Conservation (phyloP, 2,113 vertebrate genomes). For the Gadus macrocephalus region DNA sequence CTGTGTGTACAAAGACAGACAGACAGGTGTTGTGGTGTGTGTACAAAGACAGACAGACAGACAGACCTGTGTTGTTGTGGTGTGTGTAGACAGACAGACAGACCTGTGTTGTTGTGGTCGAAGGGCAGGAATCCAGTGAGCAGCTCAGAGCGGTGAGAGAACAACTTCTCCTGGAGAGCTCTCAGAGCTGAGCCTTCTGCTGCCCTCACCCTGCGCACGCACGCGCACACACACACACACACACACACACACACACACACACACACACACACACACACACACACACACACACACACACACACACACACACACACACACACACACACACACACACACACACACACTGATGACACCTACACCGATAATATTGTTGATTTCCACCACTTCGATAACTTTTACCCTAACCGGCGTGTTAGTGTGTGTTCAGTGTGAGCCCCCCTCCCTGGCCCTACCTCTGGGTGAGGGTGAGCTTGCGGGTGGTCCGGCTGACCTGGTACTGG, state of each 20-base stretch:
- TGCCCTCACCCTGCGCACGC: constrained; percentile 73
- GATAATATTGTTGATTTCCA: background rate
- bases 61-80: background rate
- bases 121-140: constrained; percentile 74
- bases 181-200: constrained; percentile 86
- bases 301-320: background rate
- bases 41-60: background rate
- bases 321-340: background rate
- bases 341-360: background rate
- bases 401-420: no score
- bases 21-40: no score
- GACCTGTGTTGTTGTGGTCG: constrained; percentile 79
- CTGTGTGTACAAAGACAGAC: no score
- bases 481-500: constrained; percentile 86
- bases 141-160: constrained; percentile 82
- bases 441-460: constrained; percentile 77
- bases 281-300: background rate
- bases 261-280: background rate
- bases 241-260: no score
- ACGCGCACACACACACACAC: constrained; percentile 13
- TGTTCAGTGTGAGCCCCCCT: background rate
- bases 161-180: constrained; percentile 84
- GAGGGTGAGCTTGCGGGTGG: constrained; percentile 76
- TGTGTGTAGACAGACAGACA: background rate
- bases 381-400: background rate